These are phyloP conservation scores for Anguilla pacifica DNA, from an alignment of 2,797 vertebrate genomes.

Conservation along the genomic window DNA sequence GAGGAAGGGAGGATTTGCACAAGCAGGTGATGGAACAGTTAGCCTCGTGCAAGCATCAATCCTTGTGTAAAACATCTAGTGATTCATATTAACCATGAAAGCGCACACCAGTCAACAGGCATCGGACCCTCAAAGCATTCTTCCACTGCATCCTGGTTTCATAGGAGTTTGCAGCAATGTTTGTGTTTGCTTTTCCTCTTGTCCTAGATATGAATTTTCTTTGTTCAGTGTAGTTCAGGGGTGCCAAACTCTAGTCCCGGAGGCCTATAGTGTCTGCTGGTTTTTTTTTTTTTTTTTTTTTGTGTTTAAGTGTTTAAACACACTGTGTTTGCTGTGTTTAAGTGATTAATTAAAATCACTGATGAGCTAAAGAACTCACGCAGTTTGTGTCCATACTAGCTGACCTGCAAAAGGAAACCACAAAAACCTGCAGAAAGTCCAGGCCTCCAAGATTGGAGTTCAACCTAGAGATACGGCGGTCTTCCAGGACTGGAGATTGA, in stretches of 20 bases:
- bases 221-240: background rate
- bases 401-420: background rate
- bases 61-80: constrained; percentile 53
- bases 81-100: constrained; percentile 61
- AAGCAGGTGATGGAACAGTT: constrained; percentile 52
- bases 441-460: background rate
- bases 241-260: background rate
- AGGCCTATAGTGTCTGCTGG: background rate
- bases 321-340: background rate
- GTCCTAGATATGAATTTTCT: background rate
- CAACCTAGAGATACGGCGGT: background rate
- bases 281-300: background rate
- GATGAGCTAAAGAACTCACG: background rate
- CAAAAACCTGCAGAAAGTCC: background rate
- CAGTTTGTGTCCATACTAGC: background rate
- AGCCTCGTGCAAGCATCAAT: constrained; percentile 53
- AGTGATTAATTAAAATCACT: no score
- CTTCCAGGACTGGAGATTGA: background rate
- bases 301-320: background rate
- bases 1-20: constrained; percentile 33
- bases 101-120: constrained; percentile 45
- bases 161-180: constrained; percentile 40
- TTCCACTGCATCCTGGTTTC: constrained; percentile 44
- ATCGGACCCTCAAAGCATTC: constrained; percentile 37
- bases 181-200: constrained; percentile 20